A percentile compares a stretch with the other conserved stretches of the same genome.
Evolutionary conservation across 92 coral and sea anemone species (phyloP).

Genomic region (Palythoa grandiflora): DNA sequence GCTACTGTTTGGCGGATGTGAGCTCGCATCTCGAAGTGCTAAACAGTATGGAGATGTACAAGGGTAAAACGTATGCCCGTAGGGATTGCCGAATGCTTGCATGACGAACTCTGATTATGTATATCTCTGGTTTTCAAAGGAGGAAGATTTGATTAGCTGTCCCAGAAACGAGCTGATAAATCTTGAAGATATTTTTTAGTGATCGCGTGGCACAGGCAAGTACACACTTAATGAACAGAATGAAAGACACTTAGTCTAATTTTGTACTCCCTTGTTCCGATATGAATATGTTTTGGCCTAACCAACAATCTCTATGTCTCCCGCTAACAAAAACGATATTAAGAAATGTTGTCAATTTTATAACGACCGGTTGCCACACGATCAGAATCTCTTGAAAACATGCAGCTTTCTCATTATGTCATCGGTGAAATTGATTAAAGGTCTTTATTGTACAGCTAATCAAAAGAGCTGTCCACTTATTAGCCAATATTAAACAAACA

Average conservation of each 20-base stretch:
- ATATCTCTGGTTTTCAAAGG: neutral
- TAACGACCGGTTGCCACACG: slow-evolving; percentile 83
- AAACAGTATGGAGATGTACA: slow-evolving; percentile 85
- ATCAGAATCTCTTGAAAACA: slow-evolving; percentile 78
- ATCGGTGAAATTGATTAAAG: slow-evolving; percentile 90
- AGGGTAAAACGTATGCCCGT: slow-evolving; percentile 72
- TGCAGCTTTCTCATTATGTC: slow-evolving; percentile 81
- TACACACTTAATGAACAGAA: slow-evolving; percentile 15
- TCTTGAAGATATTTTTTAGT: neutral
- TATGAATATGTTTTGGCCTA: neutral
- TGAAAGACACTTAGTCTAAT: neutral
- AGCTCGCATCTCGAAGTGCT: slow-evolving; percentile 58
- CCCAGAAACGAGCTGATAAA: neutral
- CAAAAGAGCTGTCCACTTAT: slow-evolving; percentile 83
- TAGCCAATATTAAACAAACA: slow-evolving; percentile 92
- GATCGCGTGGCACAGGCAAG: slow-evolving; percentile 18
- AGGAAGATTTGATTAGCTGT: neutral
- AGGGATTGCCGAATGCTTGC: slow-evolving; percentile 77
- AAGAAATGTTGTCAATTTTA: slow-evolving; percentile 64
- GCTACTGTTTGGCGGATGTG: slow-evolving; percentile 19
- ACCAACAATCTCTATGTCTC: slow-evolving; percentile 48
- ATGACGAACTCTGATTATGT: slow-evolving; percentile 23
- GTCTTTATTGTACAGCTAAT: slow-evolving; percentile 74
- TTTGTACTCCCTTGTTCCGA: neutral
- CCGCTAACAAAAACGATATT: slow-evolving; percentile 72